These are phyloP conservation scores for Cremastinae sp. DNA, from an alignment of 2,888 invertebrate species.

Conservation along the genomic window DNA sequence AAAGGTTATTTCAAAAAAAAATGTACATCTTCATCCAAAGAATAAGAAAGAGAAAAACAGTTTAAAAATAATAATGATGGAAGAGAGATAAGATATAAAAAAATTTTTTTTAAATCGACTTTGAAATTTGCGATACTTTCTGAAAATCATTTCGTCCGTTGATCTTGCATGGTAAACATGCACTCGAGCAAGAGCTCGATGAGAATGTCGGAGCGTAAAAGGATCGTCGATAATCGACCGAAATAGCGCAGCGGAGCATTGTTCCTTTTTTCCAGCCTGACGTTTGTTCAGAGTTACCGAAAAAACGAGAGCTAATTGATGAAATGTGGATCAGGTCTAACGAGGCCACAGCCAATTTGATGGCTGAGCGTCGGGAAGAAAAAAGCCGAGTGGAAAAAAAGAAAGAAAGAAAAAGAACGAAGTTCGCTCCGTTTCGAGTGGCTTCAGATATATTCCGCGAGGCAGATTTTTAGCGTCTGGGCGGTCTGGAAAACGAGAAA, in stretches of 20 bases:
- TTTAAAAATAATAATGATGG: not conserved
- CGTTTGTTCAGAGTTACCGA: conserved; percentile 8
- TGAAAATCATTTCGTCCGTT: too few species aligned
- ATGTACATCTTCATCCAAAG: too few species aligned
- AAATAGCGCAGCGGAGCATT: conserved; percentile 67
- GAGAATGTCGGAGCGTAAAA: not conserved
- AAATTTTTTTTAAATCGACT: too few species aligned
- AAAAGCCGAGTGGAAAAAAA: not conserved
- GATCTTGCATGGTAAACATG: not conserved
- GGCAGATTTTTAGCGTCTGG: conserved; percentile 8
- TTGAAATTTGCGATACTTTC: too few species aligned
- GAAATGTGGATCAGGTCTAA: conserved; percentile 7
- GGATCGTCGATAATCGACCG: conserved; percentile 21
- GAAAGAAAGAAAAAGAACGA: not conserved
- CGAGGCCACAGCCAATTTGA: conserved; percentile 30
- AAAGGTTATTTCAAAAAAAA: too few species aligned
- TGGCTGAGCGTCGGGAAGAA: not conserved
- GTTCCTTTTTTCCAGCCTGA: conserved; percentile 71
- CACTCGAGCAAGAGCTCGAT: conserved; percentile 1
- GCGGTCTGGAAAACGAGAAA: conserved; percentile 29
- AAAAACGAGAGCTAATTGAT: conserved; percentile 22
- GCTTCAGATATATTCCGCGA: not conserved
- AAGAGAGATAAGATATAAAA: not conserved
- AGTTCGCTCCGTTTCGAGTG: not conserved
- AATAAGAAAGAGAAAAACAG: too few species aligned